Percentiles rank a stretch among this genome's conserved stretches.
These are phyloP conservation scores for Heteromyza rotundicornis DNA, from an alignment of 2,888 invertebrate species.

Conservation along the genomic window DNA sequence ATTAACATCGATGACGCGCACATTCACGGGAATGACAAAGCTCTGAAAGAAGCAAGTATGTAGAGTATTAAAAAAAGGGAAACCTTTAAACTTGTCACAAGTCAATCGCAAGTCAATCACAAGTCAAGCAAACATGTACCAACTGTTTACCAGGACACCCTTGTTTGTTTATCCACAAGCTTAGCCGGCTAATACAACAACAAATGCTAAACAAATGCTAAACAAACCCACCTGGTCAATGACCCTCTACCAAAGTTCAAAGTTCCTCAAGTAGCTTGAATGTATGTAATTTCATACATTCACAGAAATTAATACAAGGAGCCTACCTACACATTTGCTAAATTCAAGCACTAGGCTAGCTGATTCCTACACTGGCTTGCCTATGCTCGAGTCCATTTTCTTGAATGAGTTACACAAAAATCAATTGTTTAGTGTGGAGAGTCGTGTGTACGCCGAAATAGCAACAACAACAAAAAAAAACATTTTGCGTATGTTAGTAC, in stretches of 20 bases:
- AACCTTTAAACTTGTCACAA: too few relatives aligned
- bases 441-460: too few relatives aligned
- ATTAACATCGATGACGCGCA: slow-evolving; percentile 86
- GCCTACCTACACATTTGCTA: background rate
- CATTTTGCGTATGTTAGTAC: too few relatives aligned
- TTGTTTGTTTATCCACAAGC: background rate
- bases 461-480: too few relatives aligned
- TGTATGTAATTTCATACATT: background rate
- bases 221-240: slow-evolving; percentile 50
- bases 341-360: slow-evolving; percentile 14
- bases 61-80: background rate
- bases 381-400: background rate
- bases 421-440: too few relatives aligned
- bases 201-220: too few relatives aligned
- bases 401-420: slow-evolving; percentile 20
- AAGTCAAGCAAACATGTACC: slow-evolving; percentile 18
- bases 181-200: slow-evolving; percentile 3
- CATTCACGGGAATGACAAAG: slow-evolving; percentile 61
- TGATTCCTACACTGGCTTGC: background rate
- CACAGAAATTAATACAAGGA: background rate
- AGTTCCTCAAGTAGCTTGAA: slow-evolving; percentile 39
- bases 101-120: slow-evolving; percentile 5
- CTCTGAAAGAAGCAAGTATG: slow-evolving; percentile 44
- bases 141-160: background rate
- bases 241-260: slow-evolving; percentile 47